phyloP scores from a whole-genome alignment of 2,113 vertebrate genomes.

The Nycticryphes semicollaris region DNA sequence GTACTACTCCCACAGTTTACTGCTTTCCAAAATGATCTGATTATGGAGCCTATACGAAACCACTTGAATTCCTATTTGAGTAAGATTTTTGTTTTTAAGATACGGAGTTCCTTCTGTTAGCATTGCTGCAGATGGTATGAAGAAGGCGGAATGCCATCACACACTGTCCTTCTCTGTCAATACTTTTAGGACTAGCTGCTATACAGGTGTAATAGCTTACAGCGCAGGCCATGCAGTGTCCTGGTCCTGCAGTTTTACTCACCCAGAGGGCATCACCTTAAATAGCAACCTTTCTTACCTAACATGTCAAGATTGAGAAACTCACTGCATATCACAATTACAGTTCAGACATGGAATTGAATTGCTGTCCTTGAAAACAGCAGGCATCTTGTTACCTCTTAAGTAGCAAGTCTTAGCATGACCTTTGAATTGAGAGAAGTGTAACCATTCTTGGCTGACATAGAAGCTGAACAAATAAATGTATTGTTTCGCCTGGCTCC shows the following conservation, averaged over 20 bases:
- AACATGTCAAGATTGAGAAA: constrained; percentile 59
- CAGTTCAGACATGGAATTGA: constrained; percentile 65
- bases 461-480: constrained; percentile 45
- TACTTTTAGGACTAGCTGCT: neutral
- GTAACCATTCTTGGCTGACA: constrained; percentile 53
- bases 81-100: neutral
- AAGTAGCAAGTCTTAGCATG: constrained; percentile 67
- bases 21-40: neutral
- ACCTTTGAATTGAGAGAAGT: constrained; percentile 65
- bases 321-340: constrained; percentile 55
- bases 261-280: constrained; percentile 52
- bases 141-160: neutral
- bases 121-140: neutral
- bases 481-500: constrained; percentile 44
- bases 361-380: constrained; percentile 73
- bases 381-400: constrained; percentile 66
- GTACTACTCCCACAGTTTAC: neutral
- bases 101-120: neutral
- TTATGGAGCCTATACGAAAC: neutral
- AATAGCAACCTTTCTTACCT: constrained; percentile 58
- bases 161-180: neutral
- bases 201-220: constrained; percentile 19
- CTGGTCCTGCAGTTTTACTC: constrained; percentile 45
- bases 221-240: neutral
- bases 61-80: neutral